Evolutionary conservation across 2,888 invertebrate genomes (phyloP).

Genomic region (Apoda limacodes): DNA sequence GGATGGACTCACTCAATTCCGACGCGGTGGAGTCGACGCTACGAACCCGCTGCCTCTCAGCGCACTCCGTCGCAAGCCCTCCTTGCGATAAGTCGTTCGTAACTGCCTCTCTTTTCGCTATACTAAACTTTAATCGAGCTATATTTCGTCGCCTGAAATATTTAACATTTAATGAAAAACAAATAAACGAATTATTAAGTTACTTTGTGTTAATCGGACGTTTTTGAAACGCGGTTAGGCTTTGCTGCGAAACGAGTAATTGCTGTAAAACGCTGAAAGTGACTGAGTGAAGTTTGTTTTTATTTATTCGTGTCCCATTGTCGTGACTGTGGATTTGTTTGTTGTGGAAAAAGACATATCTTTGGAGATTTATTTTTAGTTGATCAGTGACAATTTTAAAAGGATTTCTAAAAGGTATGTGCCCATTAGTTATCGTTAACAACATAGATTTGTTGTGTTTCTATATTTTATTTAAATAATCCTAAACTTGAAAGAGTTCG

Average conservation of each 20-base stretch:
- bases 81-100: slow-evolving; percentile 29
- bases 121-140: slow-evolving; percentile 58
- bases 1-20: slow-evolving; percentile 23
- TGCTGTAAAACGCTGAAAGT: slow-evolving; percentile 32
- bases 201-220: slow-evolving; percentile 1
- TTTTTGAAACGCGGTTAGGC: slow-evolving; percentile 1
- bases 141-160: slow-evolving; percentile 17
- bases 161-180: neutral
- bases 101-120: slow-evolving; percentile 32
- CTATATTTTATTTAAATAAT: no score
- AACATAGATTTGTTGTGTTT: no score
- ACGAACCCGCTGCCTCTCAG: slow-evolving; percentile 19
- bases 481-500: no score
- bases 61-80: slow-evolving; percentile 26
- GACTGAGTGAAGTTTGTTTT: slow-evolving; percentile 45
- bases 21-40: slow-evolving; percentile 21
- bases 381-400: no score
- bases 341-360: no score
- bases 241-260: slow-evolving; percentile 13
- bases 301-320: slow-evolving; percentile 31
- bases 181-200: neutral
- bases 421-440: no score
- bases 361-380: no score
- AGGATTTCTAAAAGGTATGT: no score
- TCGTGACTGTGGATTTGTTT: slow-evolving; percentile 47